Percentiles rank a stretch among this genome's conserved stretches.
These are phyloP conservation scores for Sialia sialis DNA, from an alignment of 2,113 vertebrate species.

Conservation along the genomic window DNA sequence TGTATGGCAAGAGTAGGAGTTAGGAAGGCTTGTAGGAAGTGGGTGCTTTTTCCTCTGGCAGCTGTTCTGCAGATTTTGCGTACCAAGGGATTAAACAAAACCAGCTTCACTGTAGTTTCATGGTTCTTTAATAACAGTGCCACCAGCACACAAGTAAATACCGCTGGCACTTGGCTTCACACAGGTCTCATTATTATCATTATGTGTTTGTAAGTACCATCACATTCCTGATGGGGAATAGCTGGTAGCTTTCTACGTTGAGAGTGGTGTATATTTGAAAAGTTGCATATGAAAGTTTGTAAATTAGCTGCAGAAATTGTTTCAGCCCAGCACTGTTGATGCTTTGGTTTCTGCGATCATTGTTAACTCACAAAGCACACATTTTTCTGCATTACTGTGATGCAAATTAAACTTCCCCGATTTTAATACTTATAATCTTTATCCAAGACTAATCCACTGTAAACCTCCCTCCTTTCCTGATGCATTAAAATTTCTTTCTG, in stretches of 20 bases:
- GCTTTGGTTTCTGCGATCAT: background rate
- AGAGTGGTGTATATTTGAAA: background rate
- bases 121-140: background rate
- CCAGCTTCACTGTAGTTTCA: background rate
- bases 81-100: background rate
- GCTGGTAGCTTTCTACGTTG: background rate
- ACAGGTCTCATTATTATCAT: background rate
- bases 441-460: background rate
- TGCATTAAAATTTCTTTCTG: background rate
- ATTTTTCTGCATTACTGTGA: background rate
- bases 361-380: background rate
- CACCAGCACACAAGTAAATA: background rate
- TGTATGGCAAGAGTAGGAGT: background rate
- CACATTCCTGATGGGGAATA: background rate
- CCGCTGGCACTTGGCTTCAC: background rate
- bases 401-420: background rate
- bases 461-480: background rate
- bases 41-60: background rate
- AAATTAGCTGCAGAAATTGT: background rate
- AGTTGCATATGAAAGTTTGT: background rate
- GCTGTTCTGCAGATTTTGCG: background rate
- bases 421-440: background rate
- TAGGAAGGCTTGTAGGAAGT: background rate
- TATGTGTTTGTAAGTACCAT: background rate
- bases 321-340: background rate